phyloP scores from a whole-genome alignment of 2,113 vertebrate genomes.

The Vidua chalybeata region DNA sequence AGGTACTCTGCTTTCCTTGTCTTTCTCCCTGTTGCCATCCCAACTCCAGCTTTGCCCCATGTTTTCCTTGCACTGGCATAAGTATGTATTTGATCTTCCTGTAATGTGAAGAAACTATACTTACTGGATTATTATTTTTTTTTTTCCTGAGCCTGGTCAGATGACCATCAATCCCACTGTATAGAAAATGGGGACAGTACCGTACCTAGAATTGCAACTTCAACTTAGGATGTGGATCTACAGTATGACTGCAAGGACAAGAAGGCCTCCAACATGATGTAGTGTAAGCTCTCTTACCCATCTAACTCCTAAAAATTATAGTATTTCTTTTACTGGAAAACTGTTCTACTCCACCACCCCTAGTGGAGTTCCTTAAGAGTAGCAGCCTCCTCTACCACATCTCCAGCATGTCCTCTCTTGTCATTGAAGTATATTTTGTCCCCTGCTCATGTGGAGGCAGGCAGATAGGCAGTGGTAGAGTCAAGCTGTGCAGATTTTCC shows the following conservation, averaged over 20 bases:
- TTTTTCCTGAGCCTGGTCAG: neutral
- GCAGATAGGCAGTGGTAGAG: neutral
- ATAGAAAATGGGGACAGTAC: neutral
- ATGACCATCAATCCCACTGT: neutral
- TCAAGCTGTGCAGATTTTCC: neutral
- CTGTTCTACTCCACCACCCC: neutral
- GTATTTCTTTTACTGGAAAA: neutral
- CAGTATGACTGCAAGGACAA: neutral
- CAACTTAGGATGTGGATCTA: neutral
- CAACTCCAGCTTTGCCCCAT: neutral
- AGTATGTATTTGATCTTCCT: neutral
- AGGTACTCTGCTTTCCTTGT: neutral
- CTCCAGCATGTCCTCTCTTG: neutral
- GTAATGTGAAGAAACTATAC: neutral
- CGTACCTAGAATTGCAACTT: neutral
- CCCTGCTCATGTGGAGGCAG: accelerated
- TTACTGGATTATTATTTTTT: neutral
- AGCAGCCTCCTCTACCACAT: neutral
- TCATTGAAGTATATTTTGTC: neutral
- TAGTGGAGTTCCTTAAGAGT: neutral
- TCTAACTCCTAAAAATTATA: neutral
- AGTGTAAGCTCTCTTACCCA: neutral
- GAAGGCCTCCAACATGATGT: neutral
- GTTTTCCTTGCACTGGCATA: neutral
- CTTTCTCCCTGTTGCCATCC: neutral